These are phyloP conservation scores for Odocoileus virginianus DNA, from an alignment of 2,113 vertebrate species.

Conservation along the genomic window DNA sequence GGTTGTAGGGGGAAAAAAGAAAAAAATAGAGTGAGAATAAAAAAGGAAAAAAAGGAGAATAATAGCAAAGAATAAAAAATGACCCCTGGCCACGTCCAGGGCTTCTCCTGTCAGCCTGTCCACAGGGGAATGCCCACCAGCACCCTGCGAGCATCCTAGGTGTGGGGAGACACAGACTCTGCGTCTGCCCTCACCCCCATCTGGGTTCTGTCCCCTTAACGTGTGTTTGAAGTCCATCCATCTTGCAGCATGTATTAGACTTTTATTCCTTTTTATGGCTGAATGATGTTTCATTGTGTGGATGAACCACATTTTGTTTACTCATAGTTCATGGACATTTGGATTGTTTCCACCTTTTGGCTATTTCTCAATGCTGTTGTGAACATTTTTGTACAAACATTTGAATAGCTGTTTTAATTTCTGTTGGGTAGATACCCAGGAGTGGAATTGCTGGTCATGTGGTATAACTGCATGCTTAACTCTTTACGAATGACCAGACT, in stretches of 20 bases:
- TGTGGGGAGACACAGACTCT: too few species aligned
- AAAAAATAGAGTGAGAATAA: too few species aligned
- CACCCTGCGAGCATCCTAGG: too few species aligned
- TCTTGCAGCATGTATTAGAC: background rate
- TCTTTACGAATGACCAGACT: background rate
- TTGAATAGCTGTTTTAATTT: background rate
- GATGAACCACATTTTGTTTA: background rate
- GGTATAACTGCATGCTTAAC: background rate
- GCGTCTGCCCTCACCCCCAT: too few species aligned
- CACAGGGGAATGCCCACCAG: too few species aligned
- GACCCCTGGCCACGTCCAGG: too few species aligned
- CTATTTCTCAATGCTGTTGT: background rate
- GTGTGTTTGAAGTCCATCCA: background rate
- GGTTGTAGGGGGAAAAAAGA: too few species aligned
- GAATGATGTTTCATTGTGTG: background rate
- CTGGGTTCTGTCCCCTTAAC: too few species aligned
- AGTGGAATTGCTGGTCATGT: background rate
- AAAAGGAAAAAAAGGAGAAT: too few species aligned
- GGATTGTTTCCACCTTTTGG: background rate
- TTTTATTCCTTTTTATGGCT: background rate
- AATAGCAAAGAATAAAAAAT: too few species aligned
- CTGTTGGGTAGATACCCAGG: background rate
- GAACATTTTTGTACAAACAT: background rate
- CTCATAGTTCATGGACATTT: background rate
- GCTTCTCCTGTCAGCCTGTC: too few species aligned